Conservation (phyloP, 2,113 vertebrate genomes). For the Hoplias malabaricus region DNA sequence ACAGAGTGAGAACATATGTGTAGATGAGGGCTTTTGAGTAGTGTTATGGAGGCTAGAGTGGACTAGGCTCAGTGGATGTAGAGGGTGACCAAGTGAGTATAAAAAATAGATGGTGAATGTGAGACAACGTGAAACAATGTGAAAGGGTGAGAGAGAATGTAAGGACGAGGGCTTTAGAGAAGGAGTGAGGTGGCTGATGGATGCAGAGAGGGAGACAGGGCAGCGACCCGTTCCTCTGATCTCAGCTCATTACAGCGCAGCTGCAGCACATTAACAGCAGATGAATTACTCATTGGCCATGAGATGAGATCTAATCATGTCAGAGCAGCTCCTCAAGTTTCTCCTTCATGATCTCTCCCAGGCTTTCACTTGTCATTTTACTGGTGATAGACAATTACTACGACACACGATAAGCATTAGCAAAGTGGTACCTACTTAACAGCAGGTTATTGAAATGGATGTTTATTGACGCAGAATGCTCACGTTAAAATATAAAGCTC, state of each 20-base stretch:
- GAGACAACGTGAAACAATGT: too few species aligned
- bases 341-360: conserved; percentile 37
- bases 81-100: too few species aligned
- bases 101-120: too few species aligned
- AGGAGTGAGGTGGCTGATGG: conserved; percentile 51
- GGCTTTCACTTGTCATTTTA: conserved; percentile 56
- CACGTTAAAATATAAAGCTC: not conserved
- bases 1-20: too few species aligned
- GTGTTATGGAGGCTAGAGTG: too few species aligned
- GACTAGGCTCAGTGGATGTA: too few species aligned
- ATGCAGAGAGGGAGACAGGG: conserved; percentile 51
- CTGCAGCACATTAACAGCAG: conserved; percentile 72
- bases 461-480: not conserved
- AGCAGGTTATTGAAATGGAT: not conserved
- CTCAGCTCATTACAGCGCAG: conserved; percentile 70
- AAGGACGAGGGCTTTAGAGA: conserved; percentile 18
- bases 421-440: not conserved
- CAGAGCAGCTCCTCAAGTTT: conserved; percentile 58
- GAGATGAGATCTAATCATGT: conserved; percentile 69
- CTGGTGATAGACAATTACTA: conserved; percentile 43
- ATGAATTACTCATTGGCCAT: conserved; percentile 70
- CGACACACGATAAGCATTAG: not conserved
- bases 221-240: conserved; percentile 53
- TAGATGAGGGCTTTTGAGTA: too few species aligned
- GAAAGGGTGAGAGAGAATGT: not conserved